Evolutionary conservation across 2,888 invertebrate genomes (phyloP).

Genomic region (Ligdia adustata): DNA sequence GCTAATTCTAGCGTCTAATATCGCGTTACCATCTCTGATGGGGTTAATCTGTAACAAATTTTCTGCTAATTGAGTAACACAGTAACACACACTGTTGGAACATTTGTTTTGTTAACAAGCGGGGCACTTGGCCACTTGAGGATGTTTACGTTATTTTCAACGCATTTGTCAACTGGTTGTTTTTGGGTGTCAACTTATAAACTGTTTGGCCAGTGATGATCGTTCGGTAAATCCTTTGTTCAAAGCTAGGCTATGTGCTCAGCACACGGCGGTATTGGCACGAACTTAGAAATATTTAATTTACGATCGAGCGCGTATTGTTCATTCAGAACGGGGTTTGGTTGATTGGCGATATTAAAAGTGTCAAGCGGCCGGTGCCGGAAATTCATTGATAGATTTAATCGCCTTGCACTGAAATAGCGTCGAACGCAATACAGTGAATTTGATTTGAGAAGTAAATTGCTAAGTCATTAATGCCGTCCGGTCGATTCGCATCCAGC

Average conservation of each 20-base stretch:
- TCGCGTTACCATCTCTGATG: slow-evolving; percentile 36
- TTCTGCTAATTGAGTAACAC: slow-evolving; percentile 18
- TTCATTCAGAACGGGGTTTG: slow-evolving; percentile 73
- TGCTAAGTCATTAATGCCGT: slow-evolving; percentile 80
- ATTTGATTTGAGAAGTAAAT: slow-evolving; percentile 79
- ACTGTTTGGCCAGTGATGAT: slow-evolving; percentile 13
- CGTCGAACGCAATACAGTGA: slow-evolving; percentile 49
- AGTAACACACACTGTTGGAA: slow-evolving; percentile 8
- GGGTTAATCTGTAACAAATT: slow-evolving; percentile 27
- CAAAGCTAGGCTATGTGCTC: slow-evolving; percentile 34
- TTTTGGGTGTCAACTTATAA: slow-evolving; percentile 29
- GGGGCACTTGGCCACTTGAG: slow-evolving; percentile 7
- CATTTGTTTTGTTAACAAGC: slow-evolving; percentile 1
- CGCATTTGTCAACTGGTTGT: slow-evolving; percentile 27
- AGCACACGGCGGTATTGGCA: slow-evolving; percentile 52
- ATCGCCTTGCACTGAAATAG: slow-evolving; percentile 75
- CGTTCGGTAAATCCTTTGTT: slow-evolving; percentile 20
- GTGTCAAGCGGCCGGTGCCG: slow-evolving; percentile 78
- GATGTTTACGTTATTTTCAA: slow-evolving; percentile 24
- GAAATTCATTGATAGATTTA: slow-evolving; percentile 84
- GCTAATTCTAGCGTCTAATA: slow-evolving; percentile 30
- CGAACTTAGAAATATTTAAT: slow-evolving; percentile 70
- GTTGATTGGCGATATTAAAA: slow-evolving; percentile 81
- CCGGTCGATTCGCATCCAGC: slow-evolving; percentile 63
- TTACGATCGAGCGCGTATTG: slow-evolving; percentile 77